Conservation (phyloP, 2,888 invertebrate genomes). For the Athalia rosae region DNA sequence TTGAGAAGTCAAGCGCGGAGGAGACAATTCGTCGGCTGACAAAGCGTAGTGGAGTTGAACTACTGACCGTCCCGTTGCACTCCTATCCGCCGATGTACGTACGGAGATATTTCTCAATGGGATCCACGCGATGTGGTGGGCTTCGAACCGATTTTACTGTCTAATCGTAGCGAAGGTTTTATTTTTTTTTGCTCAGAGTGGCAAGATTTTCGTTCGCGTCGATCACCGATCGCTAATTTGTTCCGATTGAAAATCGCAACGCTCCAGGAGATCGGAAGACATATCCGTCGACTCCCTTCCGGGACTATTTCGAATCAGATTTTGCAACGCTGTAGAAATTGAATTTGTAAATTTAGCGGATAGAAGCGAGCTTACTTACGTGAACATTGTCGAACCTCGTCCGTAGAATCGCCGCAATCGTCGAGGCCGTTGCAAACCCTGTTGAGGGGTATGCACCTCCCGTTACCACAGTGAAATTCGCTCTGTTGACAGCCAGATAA, state of each 20-base stretch:
- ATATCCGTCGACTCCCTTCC: too few relatives aligned
- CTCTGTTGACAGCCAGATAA: slow-evolving; percentile 74
- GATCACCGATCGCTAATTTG: too few relatives aligned
- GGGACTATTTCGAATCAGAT: too few relatives aligned
- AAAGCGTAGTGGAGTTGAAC: slow-evolving; percentile 9
- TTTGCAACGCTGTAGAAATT: too few relatives aligned
- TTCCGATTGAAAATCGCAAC: too few relatives aligned
- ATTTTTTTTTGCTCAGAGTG: background rate
- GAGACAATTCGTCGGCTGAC: slow-evolving; percentile 47
- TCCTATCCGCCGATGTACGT: background rate
- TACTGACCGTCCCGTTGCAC: background rate
- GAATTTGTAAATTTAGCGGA: too few relatives aligned
- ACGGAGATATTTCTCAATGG: background rate
- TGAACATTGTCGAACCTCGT: slow-evolving; percentile 84
- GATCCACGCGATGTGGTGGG: background rate
- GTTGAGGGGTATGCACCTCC: slow-evolving; percentile 82
- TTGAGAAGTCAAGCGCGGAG: slow-evolving; percentile 48
- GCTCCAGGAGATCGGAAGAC: too few relatives aligned
- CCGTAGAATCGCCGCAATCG: slow-evolving; percentile 86
- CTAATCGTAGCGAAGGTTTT: too few relatives aligned
- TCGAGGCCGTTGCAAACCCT: slow-evolving; percentile 86
- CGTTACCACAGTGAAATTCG: slow-evolving; percentile 75
- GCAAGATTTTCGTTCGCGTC: background rate
- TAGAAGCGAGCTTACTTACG: slow-evolving; percentile 77
- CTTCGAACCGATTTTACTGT: background rate